phyloP scores from a whole-genome alignment of 2,888 invertebrate species.

The Bellardia pandia region DNA sequence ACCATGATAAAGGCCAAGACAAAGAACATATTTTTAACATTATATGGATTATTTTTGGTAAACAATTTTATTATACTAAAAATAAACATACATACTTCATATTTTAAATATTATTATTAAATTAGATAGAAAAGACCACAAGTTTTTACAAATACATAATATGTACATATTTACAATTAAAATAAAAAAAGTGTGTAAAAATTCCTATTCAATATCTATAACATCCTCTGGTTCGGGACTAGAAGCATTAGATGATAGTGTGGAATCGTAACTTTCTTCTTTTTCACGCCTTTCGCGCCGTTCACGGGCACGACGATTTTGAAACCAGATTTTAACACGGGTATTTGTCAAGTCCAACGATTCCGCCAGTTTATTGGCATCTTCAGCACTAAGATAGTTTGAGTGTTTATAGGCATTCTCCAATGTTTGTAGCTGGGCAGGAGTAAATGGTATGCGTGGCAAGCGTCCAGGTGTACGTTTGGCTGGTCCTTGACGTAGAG shows the following conservation, averaged over 20 bases:
- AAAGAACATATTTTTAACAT: too few species aligned
- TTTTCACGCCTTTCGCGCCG: slow-evolving; percentile 87
- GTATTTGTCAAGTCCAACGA: slow-evolving; percentile 87
- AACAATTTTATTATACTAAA: neutral
- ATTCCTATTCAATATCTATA: slow-evolving; percentile 61
- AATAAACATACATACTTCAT: neutral
- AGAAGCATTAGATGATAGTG: slow-evolving; percentile 82
- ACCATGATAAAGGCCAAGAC: too few species aligned
- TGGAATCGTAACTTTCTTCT: slow-evolving; percentile 81
- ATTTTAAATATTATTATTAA: neutral
- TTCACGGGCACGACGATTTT: slow-evolving; percentile 91
- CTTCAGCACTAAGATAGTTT: slow-evolving; percentile 88
- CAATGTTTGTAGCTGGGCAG: slow-evolving; percentile 87
- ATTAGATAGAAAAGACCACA: neutral
- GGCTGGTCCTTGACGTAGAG: slow-evolving; percentile 82
- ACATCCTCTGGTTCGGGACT: slow-evolving; percentile 79
- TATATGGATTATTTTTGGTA: neutral
- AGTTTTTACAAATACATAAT: neutral
- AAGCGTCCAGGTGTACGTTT: slow-evolving; percentile 86
- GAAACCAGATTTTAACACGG: slow-evolving; percentile 91
- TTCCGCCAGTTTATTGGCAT: slow-evolving; percentile 87
- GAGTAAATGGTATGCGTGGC: slow-evolving; percentile 89
- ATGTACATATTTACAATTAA: slow-evolving; percentile 6
- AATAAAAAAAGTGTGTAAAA: neutral
- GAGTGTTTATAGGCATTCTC: slow-evolving; percentile 87